Conservation (phyloP, 2,797 vertebrate genomes). For the Parotocinclus haroldoi region DNA sequence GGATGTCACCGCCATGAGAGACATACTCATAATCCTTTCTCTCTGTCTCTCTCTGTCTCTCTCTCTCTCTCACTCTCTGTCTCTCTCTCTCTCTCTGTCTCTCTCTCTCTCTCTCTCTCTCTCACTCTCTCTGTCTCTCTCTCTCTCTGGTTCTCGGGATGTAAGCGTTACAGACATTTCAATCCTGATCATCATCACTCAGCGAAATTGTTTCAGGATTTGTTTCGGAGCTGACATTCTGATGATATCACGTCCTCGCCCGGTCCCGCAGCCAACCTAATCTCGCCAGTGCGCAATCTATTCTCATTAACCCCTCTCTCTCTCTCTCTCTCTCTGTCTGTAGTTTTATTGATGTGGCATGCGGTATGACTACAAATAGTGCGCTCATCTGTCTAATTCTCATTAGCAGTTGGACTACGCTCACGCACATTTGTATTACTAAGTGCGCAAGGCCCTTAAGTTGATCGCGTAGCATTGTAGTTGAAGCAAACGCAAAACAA, state of each 20-base stretch:
- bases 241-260: not conserved
- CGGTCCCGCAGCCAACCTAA: slow-evolving; percentile 11
- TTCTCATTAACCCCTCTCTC: slow-evolving; percentile 25
- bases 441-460: no score
- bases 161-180: slow-evolving; percentile 8
- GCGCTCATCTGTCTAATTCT: not conserved
- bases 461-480: no score
- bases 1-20: not conserved
- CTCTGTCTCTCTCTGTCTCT: not conserved
- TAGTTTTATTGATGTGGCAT: slow-evolving; percentile 19
- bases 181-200: slow-evolving; percentile 6
- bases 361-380: slow-evolving; percentile 24
- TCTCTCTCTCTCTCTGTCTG: not conserved
- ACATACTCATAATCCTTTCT: not conserved
- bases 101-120: not conserved
- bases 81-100: not conserved
- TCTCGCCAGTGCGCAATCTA: slow-evolving; percentile 15
- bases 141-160: slow-evolving; percentile 5
- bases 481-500: no score
- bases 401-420: slow-evolving; percentile 6
- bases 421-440: not conserved
- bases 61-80: not conserved
- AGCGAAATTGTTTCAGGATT: not conserved
- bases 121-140: not conserved
- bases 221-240: not conserved